Conservation (phyloP, 2,113 vertebrate genomes). For the Halichoeres trimaculatus region DNA sequence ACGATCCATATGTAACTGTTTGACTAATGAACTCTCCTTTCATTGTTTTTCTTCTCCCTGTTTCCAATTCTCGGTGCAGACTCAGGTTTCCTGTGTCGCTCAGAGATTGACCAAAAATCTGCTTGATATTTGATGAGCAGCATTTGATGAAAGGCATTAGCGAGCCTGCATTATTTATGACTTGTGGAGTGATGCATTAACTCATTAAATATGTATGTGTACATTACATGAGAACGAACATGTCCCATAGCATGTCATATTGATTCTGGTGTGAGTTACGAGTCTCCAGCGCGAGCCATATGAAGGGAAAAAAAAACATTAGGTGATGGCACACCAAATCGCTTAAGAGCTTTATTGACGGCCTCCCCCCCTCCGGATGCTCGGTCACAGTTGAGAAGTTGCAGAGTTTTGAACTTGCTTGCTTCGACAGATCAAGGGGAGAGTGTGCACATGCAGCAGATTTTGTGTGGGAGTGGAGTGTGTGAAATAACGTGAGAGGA, state of each 20-base stretch:
- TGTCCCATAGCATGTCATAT: conserved; percentile 78
- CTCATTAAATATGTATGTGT: conserved; percentile 79
- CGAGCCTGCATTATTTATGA: conserved; percentile 77
- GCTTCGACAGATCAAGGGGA: conserved; percentile 52
- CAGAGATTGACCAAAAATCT: conserved; percentile 70
- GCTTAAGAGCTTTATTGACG: conserved; percentile 68
- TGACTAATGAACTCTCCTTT: conserved; percentile 67
- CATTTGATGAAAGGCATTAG: conserved; percentile 79
- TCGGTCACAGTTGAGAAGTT: conserved; percentile 54
- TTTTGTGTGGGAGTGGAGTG: conserved; percentile 59
- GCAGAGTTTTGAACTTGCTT: conserved; percentile 51
- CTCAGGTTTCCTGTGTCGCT: conserved; percentile 62
- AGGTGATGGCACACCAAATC: conserved; percentile 58
- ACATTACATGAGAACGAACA: conserved; percentile 81
- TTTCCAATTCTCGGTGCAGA: conserved; percentile 39
- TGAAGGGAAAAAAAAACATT: conserved; percentile 69
- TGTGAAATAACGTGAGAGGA: conserved; percentile 66
- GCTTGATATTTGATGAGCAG: conserved; percentile 81
- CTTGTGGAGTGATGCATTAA: conserved; percentile 78
- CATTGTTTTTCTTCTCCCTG: conserved; percentile 42
- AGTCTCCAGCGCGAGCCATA: conserved; percentile 56
- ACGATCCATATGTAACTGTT: conserved; percentile 64
- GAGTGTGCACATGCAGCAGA: conserved; percentile 65
- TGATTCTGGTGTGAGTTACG: conserved; percentile 79
- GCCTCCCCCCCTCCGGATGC: conserved; percentile 16